These are phyloP conservation scores for Oligia latruncula DNA, from an alignment of 2,888 invertebrate genomes.

Conservation along the genomic window DNA sequence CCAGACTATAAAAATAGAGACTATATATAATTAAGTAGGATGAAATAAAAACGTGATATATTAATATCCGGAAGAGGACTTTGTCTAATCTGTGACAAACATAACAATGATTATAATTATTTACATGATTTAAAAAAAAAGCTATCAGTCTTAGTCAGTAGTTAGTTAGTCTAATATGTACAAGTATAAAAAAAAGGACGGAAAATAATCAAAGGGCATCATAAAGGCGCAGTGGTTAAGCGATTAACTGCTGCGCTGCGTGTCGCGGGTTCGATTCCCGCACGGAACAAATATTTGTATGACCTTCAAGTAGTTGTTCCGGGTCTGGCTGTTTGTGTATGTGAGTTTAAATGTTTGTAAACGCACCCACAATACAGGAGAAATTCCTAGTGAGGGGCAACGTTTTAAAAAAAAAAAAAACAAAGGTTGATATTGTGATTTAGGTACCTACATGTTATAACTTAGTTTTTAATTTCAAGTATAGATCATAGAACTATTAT, in stretches of 20 bases:
- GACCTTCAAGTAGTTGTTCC: too few relatives aligned
- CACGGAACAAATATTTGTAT: too few relatives aligned
- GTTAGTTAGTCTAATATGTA: background rate
- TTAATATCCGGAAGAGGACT: background rate
- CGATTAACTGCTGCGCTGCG: too few relatives aligned
- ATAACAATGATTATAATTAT: background rate
- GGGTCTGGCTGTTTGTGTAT: too few relatives aligned
- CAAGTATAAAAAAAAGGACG: background rate
- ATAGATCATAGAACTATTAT: too few relatives aligned
- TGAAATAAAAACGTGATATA: background rate
- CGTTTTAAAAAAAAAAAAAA: too few relatives aligned
- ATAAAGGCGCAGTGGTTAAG: too few relatives aligned
- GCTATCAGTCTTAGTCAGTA: too few relatives aligned
- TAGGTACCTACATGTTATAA: background rate
- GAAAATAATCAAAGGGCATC: background rate
- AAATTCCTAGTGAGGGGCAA: too few relatives aligned
- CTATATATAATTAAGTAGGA: background rate
- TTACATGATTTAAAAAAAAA: background rate
- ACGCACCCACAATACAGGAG: too few relatives aligned
- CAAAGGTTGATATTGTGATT: background rate
- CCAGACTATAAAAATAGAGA: background rate
- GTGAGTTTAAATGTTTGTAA: too few relatives aligned
- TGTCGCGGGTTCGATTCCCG: too few relatives aligned
- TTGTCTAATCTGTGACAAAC: background rate
- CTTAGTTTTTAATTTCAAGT: background rate